phyloP scores from a whole-genome alignment of 2,797 vertebrate species.

The Microtus obscurus region DNA sequence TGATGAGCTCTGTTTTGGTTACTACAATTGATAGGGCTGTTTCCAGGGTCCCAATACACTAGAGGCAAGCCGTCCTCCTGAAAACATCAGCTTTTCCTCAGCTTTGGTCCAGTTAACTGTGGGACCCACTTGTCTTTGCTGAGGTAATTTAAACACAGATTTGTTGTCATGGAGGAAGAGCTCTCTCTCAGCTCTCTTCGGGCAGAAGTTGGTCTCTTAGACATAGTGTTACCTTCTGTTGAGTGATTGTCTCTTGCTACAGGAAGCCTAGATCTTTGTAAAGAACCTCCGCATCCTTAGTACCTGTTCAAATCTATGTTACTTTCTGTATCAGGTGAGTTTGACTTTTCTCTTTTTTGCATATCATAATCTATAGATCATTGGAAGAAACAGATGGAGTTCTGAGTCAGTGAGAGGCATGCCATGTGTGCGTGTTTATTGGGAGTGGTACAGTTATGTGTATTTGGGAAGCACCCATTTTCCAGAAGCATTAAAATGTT shows the following conservation, averaged over 20 bases:
- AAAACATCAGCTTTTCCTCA: not conserved
- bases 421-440: not conserved
- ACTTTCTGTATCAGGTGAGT: constrained; percentile 37
- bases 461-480: not conserved
- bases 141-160: constrained; percentile 31
- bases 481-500: not conserved
- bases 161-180: constrained; percentile 10
- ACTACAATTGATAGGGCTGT: constrained; percentile 4
- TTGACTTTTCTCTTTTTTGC: not conserved
- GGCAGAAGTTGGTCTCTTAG: not conserved
- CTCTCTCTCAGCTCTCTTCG: constrained; percentile 46
- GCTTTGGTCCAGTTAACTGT: not conserved
- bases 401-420: not conserved
- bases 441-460: not conserved
- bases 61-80: not conserved
- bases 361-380: not conserved
- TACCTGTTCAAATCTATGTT: not conserved
- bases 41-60: not conserved
- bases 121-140: not conserved
- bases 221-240: constrained; percentile 56
- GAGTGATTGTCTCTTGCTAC: constrained; percentile 25
- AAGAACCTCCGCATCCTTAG: constrained; percentile 24
- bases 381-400: not conserved
- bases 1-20: not conserved
- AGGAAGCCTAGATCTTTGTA: constrained; percentile 51